Evolutionary conservation across 1,140 invertebrate genomes (phyloP).

Genomic region (Drosophila hydei): DNA sequence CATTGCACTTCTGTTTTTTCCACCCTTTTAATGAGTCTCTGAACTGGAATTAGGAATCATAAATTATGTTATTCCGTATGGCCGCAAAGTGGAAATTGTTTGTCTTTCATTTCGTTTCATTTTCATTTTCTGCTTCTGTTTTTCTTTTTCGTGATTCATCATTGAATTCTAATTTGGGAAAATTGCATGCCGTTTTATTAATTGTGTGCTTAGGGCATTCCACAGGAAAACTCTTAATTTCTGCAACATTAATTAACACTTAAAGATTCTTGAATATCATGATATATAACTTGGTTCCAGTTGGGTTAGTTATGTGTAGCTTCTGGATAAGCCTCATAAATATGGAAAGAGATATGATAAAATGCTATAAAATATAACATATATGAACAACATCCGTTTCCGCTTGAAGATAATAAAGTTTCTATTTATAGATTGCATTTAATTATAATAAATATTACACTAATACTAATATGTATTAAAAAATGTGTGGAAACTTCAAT

Average conservation of each 20-base stretch:
- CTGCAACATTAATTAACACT: slow-evolving; percentile 32
- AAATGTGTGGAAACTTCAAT: too few relatives aligned
- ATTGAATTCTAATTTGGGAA: slow-evolving; percentile 56
- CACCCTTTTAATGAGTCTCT: slow-evolving; percentile 58
- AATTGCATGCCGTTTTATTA: slow-evolving; percentile 13
- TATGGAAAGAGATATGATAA: background rate
- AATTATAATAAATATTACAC: too few relatives aligned
- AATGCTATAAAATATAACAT: background rate
- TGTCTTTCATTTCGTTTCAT: slow-evolving; percentile 24
- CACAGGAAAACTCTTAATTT: slow-evolving; percentile 20
- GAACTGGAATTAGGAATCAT: slow-evolving; percentile 48
- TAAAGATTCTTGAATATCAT: background rate
- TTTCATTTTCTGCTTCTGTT: background rate
- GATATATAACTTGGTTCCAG: slow-evolving; percentile 5
- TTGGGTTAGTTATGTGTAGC: background rate
- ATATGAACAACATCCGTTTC: too few relatives aligned
- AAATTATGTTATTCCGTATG: slow-evolving; percentile 53
- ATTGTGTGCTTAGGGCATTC: slow-evolving; percentile 19
- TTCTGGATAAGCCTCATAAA: background rate
- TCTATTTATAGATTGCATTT: too few relatives aligned
- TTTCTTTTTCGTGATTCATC: slow-evolving; percentile 11
- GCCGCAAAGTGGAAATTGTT: slow-evolving; percentile 35
- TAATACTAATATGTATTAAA: too few relatives aligned
- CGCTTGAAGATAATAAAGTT: too few relatives aligned
- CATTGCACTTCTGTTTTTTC: slow-evolving; percentile 52